Percentiles rank a stretch among this genome's conserved stretches.
These are phyloP conservation scores for Peromyscus aztecus DNA, from an alignment of 2,797 vertebrate genomes.

Conservation along the genomic window DNA sequence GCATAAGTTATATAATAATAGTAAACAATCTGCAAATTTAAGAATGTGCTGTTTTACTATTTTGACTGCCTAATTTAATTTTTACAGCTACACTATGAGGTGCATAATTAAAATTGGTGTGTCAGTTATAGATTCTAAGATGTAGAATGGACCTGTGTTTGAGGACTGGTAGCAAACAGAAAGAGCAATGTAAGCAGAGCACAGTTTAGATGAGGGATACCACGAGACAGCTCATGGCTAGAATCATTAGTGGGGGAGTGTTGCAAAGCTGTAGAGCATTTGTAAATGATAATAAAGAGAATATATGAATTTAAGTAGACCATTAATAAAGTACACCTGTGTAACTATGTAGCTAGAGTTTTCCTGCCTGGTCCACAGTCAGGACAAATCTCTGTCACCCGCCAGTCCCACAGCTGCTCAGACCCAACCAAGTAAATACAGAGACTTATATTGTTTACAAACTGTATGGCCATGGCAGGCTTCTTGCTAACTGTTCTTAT, in stretches of 20 bases:
- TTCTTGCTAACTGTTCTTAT: no score
- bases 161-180: background rate
- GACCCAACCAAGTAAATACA: no score
- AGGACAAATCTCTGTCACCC: no score
- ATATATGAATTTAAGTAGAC: background rate
- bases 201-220: background rate
- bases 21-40: background rate
- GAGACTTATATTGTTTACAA: no score
- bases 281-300: background rate
- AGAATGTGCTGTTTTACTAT: conserved; percentile 30
- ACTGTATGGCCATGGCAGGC: no score
- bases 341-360: background rate
- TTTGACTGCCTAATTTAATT: conserved; percentile 26
- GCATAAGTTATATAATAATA: background rate
- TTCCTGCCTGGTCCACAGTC: no score
- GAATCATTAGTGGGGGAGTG: background rate
- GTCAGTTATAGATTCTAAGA: background rate
- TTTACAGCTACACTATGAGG: background rate
- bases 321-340: background rate
- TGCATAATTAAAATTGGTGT: background rate
- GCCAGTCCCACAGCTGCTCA: no score
- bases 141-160: conserved; percentile 7
- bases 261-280: background rate
- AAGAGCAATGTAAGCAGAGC: background rate
- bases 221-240: background rate